phyloP scores from a whole-genome alignment of 2,888 invertebrate genomes.

The Arenicola marina region DNA sequence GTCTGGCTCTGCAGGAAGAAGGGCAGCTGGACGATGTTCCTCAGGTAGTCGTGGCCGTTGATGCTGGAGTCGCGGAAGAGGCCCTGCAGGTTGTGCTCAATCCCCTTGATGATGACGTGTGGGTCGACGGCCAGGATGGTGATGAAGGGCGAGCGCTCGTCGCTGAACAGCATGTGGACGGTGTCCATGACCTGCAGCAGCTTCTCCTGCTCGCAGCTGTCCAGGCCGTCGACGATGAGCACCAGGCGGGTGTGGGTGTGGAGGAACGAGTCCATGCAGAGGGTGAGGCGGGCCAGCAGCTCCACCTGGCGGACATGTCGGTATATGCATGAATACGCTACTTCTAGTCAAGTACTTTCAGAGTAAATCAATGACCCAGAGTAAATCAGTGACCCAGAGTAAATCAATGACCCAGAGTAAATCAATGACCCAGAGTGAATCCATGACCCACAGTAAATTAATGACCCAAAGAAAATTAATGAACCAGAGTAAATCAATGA shows the following conservation, averaged over 20 bases:
- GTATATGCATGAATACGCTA: too few relatives aligned
- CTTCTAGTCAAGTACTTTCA: too few relatives aligned
- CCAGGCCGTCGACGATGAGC: conserved; percentile 94
- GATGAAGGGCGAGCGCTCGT: conserved; percentile 92
- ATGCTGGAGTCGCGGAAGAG: conserved; percentile 81
- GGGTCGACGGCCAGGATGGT: conserved; percentile 96
- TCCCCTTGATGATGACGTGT: conserved; percentile 94
- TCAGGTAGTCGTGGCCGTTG: conserved; percentile 86
- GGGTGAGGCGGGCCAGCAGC: conserved; percentile 82
- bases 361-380: too few relatives aligned
- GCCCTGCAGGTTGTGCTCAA: conserved; percentile 54
- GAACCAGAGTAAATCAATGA: too few relatives aligned
- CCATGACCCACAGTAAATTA: too few relatives aligned
- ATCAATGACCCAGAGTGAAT: too few relatives aligned
- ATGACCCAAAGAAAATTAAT: too few relatives aligned
- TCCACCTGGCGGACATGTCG: too few relatives aligned
- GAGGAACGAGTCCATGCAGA: conserved; percentile 89
- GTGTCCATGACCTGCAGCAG: conserved; percentile 91
- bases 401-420: too few relatives aligned
- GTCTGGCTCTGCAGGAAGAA: conserved; percentile 98
- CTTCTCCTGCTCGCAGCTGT: conserved; percentile 97
- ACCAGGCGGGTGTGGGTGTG: conserved; percentile 89
- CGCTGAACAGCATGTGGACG: conserved; percentile 91
- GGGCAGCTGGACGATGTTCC: conserved; percentile 95
- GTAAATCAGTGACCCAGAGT: too few relatives aligned